Base-by-base conservation (phyloP, 2,888 invertebrate species). In the Microctonus hyperodae region DNA sequence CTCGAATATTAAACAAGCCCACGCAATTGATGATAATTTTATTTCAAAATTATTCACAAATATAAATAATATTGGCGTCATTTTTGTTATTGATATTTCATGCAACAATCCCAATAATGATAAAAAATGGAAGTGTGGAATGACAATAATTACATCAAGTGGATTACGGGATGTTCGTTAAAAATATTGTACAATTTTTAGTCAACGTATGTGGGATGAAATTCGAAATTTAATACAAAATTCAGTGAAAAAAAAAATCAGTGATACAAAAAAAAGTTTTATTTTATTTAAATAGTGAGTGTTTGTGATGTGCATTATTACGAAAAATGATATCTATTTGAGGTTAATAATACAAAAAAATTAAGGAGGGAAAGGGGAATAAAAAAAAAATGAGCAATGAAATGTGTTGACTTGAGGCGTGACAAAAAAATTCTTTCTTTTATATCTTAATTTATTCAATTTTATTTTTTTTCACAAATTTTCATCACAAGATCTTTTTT, bases 121-220 rank as follows among this genome's bases (percentile, higher is more conserved):
- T 16, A 16, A 16, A 16, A 44, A n/a, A 44, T 44, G 44, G 44
- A 44, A 44, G 16, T 44, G 55, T 25, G 13, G 10, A 9, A 31
- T 31, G 55, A 33, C 31, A 10, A 31, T 23, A 28, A 44, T 48
- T 55, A 56, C 25, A 23, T 58, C 58, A 44, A 56, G 22, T 22
- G 23, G 44, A 33, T 64, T 50, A 33, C 56, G 51, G 61, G 55
- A 60, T 55, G 50, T 57, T 35, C 53, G 60, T 25, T 23, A 28
- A 62, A 62, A 37, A 53, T 53, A 40, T 35, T 20, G 44, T 16
- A 20, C 44, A 16, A 20, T 44, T 16, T 16, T 37, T 35, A 50
- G 53, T 31, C 40, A 62, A 62, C 48, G 51, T 53, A 53, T 53
- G 28, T 22, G 62, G 35, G 48, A 35, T 22, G 33, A 59, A 44